These are phyloP conservation scores for Metridium senile DNA, from an alignment of 92 coral and sea anemone genomes.

Conservation along the genomic window DNA sequence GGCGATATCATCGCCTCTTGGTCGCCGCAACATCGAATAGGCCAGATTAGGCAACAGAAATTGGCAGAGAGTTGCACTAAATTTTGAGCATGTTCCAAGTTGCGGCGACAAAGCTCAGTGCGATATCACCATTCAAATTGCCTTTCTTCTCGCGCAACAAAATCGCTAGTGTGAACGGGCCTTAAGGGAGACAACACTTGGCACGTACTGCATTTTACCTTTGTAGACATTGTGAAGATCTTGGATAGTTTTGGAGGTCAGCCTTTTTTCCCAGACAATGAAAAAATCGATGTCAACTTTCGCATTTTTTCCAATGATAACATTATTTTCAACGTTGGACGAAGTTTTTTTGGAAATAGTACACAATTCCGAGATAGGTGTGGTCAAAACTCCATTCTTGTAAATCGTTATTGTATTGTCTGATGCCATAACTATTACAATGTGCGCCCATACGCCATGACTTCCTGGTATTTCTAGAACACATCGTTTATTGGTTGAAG, in stretches of 20 bases:
- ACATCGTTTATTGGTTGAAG: conserved; percentile 3
- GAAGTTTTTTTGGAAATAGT: not conserved
- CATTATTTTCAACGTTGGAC: not conserved
- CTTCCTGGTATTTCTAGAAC: not conserved
- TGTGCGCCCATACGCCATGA: conserved; percentile 27
- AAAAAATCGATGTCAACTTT: conserved; percentile 20
- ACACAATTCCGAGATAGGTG: not conserved
- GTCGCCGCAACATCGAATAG: too few relatives aligned
- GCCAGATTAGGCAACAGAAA: too few relatives aligned
- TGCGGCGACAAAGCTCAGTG: too few relatives aligned
- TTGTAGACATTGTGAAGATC: conserved; percentile 17
- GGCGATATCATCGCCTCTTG: too few relatives aligned
- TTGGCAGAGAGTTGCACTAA: too few relatives aligned
- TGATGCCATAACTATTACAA: conserved; percentile 3
- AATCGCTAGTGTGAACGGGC: too few relatives aligned
- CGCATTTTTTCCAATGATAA: conserved; percentile 3
- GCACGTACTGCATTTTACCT: conserved; percentile 4
- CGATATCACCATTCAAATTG: too few relatives aligned
- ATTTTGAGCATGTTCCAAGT: too few relatives aligned
- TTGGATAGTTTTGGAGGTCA: not conserved
- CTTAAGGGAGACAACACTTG: not conserved
- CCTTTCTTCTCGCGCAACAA: too few relatives aligned
- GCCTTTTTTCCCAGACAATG: conserved; percentile 16
- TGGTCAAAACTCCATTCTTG: conserved; percentile 5
- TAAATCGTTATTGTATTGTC: not conserved